phyloP scores from a whole-genome alignment of 2,888 invertebrate genomes.

The Plagodis dolabraria region DNA sequence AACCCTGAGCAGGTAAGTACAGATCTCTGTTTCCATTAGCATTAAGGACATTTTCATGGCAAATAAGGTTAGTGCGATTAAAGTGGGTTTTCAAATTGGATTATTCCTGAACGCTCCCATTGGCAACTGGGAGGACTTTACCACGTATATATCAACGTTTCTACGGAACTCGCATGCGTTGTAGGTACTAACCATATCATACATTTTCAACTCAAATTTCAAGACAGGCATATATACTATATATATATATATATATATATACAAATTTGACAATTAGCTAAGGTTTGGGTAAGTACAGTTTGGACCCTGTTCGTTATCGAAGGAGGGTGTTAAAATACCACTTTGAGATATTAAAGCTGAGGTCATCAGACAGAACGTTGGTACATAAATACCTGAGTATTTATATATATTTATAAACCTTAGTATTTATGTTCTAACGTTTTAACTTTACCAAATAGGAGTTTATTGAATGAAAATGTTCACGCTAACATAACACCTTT shows the following conservation, averaged over 20 bases:
- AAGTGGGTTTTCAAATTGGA: conserved; percentile 53
- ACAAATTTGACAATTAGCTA: conserved; percentile 17
- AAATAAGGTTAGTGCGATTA: conserved; percentile 53
- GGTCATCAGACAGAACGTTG: too few relatives aligned
- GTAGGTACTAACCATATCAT: conserved; percentile 35
- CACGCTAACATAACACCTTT: too few relatives aligned
- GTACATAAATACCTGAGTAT: too few relatives aligned
- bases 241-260: conserved; percentile 6
- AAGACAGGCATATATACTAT: conserved; percentile 14
- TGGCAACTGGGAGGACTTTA: conserved; percentile 37
- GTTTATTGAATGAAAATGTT: too few relatives aligned
- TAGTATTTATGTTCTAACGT: too few relatives aligned
- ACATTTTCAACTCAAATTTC: conserved; percentile 22
- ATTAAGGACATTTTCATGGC: conserved; percentile 52
- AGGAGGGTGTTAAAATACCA: too few relatives aligned
- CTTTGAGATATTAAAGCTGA: too few relatives aligned
- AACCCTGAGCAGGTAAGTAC: conserved; percentile 43
- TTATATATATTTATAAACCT: too few relatives aligned
- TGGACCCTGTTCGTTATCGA: too few relatives aligned
- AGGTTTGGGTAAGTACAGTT: too few relatives aligned
- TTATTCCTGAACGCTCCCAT: conserved; percentile 37
- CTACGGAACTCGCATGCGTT: conserved; percentile 26
- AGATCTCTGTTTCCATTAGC: conserved; percentile 52
- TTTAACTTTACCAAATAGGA: too few relatives aligned
- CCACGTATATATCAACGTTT: conserved; percentile 39